Base-by-base conservation (phyloP, 2,113 vertebrate genomes). In the Caranx ignobilis region DNA sequence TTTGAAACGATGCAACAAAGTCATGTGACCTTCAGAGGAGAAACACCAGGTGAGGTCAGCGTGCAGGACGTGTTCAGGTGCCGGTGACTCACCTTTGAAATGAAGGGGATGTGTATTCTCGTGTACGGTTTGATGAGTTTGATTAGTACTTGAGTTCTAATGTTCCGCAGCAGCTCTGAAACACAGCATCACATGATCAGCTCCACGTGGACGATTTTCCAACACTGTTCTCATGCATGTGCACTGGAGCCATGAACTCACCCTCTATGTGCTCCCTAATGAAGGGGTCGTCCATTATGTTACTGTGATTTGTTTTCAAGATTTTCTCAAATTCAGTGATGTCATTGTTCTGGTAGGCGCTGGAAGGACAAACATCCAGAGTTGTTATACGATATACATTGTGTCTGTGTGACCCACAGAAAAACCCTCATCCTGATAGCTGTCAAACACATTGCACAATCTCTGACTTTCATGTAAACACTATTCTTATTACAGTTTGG, bases 71-170 rank as follows among this genome's bases (percentile, higher is more conserved):
- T 6, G 26, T 57, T 35, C 18, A 6, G 3, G 31, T 34, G 16
- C 32, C 5, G 0, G 13, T 1, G 2, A 35, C 90, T 92, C 95
- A 99, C 98, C 98, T 99, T 99, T 88, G 98, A 99, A 96, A 99
- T 99, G 94, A 99, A 99, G 87, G 97, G 97, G 96, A 99, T 99
- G 97, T 99, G 98, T 98, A 99, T 99, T 96, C 98, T 98, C 87
- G 98, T 99, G 94, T 99, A 99, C 91, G 98, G 98, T 95, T 99
- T 99, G 95, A 99, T 99, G 97, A 99, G 97, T 95, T 99, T 99
- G 95, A 99, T 99, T 94, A 99, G 98, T 94, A 99, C 98, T 97
- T 99, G 98, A 93, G 98, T 99, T 96, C 98, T 97, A 96, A 99
- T 99, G 95, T 99, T 99, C 88, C 97, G 90, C 94, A 99, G 95